Evolutionary conservation across 2,888 invertebrate species (phyloP).

Genomic region (Diadromus collaris): DNA sequence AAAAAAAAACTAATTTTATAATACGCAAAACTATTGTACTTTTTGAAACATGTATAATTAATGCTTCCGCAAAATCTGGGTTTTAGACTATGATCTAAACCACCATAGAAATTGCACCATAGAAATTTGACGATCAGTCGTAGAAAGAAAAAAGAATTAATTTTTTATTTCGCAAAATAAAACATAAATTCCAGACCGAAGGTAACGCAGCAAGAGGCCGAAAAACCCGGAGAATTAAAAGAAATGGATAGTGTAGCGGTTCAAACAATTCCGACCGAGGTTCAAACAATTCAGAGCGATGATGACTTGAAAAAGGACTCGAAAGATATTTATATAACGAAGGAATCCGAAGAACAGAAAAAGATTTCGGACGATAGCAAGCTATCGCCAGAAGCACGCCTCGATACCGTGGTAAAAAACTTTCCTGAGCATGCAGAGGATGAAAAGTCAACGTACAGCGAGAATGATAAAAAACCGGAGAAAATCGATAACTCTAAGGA

Average conservation of each 20-base stretch:
- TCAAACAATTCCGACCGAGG: conserved; percentile 60
- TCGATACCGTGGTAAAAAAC: conserved; percentile 1
- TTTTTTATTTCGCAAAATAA: neutral
- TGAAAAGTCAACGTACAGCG: neutral
- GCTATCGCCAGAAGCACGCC: neutral
- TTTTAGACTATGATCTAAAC: no score
- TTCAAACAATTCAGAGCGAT: conserved; percentile 5
- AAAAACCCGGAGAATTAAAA: conserved; percentile 65
- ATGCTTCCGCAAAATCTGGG: no score
- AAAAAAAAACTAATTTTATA: no score
- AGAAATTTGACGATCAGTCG: neutral
- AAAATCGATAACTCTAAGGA: conserved; percentile 28
- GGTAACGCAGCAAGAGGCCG: conserved; percentile 62
- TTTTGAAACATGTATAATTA: no score
- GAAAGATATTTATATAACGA: conserved; percentile 5
- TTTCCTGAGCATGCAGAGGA: neutral
- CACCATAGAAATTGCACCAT: no score
- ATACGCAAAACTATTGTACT: no score
- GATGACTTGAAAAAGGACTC: conserved; percentile 9
- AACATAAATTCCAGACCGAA: conserved; percentile 58
- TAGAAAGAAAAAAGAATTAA: neutral
- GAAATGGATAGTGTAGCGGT: conserved; percentile 66
- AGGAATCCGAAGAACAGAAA: conserved; percentile 3
- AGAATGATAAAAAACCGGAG: neutral
- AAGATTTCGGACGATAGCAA: conserved; percentile 19